A percentile compares a stretch with the other conserved stretches of the same genome.
phyloP scores from a whole-genome alignment of 2,113 vertebrate species.

The Rhizomys pruinosus region DNA sequence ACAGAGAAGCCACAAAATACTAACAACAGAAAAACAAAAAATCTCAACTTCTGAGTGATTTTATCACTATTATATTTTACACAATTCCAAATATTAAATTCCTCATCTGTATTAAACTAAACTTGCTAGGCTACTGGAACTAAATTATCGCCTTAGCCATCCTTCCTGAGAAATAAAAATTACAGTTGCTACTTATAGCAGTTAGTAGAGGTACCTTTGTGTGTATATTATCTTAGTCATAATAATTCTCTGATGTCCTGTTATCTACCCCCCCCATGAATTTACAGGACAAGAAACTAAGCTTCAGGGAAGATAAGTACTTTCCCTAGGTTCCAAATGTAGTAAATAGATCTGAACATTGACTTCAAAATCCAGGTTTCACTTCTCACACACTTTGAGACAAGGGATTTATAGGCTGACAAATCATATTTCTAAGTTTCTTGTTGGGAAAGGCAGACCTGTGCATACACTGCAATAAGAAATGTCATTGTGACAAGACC shows the following conservation, averaged over 20 bases:
- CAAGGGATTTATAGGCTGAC: not conserved
- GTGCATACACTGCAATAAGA: too few species aligned
- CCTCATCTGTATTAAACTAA: constrained; percentile 4
- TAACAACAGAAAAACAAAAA: constrained; percentile 13
- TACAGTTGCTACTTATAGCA: not conserved
- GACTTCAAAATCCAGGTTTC: not conserved
- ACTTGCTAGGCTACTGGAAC: not conserved
- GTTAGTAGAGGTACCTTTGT: constrained; percentile 29
- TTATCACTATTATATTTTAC: too few species aligned
- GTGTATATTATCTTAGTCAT: not conserved
- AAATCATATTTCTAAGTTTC: constrained; percentile 6
- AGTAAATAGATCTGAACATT: not conserved
- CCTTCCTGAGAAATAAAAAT: not conserved
- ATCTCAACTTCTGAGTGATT: not conserved
- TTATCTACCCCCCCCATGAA: not conserved
- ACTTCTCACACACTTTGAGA: not conserved
- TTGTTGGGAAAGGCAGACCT: too few species aligned
- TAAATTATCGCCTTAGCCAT: not conserved
- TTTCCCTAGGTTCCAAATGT: not conserved
- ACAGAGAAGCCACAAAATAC: not conserved
- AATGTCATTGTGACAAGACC: too few species aligned
- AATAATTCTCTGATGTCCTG: not conserved
- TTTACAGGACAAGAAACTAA: constrained; percentile 22
- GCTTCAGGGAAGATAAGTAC: not conserved
- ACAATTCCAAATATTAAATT: constrained; percentile 14